Base-by-base conservation (phyloP, 2,888 invertebrate genomes). In the Hipparchia semele region DNA sequence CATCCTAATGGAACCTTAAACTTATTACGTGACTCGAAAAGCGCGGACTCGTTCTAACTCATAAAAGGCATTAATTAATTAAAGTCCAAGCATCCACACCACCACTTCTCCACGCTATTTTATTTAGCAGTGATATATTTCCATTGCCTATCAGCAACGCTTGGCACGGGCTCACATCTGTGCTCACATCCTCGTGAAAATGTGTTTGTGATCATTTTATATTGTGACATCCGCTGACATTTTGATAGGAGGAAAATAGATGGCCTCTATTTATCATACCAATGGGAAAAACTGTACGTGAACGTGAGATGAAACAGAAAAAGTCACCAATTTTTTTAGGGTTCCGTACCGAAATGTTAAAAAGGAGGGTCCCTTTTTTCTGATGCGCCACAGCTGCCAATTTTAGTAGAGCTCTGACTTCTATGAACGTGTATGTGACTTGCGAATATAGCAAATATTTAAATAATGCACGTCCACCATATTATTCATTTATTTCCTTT, bases 161-260 rank as follows among this genome's bases (percentile, higher is more conserved):
- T 23, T 39, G n/a, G 53, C 39, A 53, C 39, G 58, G 46, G 39
- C 39, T 39, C 5, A 39, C 5, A 39, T 4, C 39, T 23, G 23
- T 23, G 23, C 23, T 23, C 23, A 2, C 39, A 39, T 4, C 39
- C 39, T 39, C 23, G 58, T 13, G 51, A 56, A 60, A 67, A 56
- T 68, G 23, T 59, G 5, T 49, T 68, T 59, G 51, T 53, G 49
- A 23, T 23, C 23, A 23, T 23, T 23, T 23, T 23, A 23, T 72
- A 72, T 62, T 59, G 59, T 74, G 72, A 74, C 65, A 74, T 71
- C 71, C 67, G 53, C 66, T 73, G 71, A 74, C 71, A 71, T 39
- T 74, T 70, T 74, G 56, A 73, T 69, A 73, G 64, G 54, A 68
- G 33, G 64, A 33, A 73, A 73, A 73, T 70, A 70, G 58, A 70